Conservation (phyloP, 53 echinoderm and acorn worm genomes). For the Holothuria scabra region DNA sequence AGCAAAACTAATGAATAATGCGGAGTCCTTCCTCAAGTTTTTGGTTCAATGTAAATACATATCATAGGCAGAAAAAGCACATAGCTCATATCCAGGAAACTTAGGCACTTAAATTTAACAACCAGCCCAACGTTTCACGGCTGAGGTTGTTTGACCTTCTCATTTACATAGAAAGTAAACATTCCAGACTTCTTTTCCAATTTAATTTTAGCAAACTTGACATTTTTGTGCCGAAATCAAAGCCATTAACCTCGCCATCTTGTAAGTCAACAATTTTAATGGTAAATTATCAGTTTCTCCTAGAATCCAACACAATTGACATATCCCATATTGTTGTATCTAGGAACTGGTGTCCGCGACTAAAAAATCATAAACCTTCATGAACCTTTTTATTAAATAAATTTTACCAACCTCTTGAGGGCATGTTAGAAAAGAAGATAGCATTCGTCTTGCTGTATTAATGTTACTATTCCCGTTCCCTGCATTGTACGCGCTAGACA, state of each 20-base stretch:
- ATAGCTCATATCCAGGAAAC: constrained; percentile 3
- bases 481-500: no score
- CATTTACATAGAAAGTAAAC: constrained; percentile 30
- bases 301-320: constrained; percentile 6
- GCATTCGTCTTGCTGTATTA: no score
- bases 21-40: neutral
- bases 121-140: constrained; percentile 1
- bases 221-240: constrained; percentile 13
- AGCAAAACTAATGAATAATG: constrained; percentile 2
- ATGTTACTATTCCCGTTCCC: no score
- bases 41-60: constrained; percentile 6
- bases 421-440: no score
- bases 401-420: no score
- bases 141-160: constrained; percentile 6
- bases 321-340: constrained; percentile 10
- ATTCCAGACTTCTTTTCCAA: constrained; percentile 14
- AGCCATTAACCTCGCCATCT: constrained; percentile 1
- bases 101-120: neutral
- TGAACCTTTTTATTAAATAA: no score
- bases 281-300: constrained; percentile 6
- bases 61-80: constrained; percentile 15
- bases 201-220: neutral
- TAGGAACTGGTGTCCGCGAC: constrained; percentile 4
- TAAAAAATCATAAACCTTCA: no score
- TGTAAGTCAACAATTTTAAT: constrained; percentile 16